phyloP scores from a whole-genome alignment of 2,888 invertebrate species.

The Orthonevra nobilis region DNA sequence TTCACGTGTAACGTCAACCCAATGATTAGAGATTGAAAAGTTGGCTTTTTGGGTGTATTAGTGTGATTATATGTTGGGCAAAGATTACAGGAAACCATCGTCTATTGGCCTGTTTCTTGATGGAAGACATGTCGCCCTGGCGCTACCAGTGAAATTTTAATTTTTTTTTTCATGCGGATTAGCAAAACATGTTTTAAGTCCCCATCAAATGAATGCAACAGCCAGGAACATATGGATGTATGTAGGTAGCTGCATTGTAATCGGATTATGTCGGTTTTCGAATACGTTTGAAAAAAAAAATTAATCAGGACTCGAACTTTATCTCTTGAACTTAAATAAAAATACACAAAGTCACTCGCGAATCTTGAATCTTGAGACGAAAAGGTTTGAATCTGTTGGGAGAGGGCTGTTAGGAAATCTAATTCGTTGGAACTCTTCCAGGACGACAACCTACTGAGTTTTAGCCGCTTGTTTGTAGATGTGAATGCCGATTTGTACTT shows the following conservation, averaged over 20 bases:
- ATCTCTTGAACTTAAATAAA: too few relatives aligned
- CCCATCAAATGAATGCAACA: slow-evolving; percentile 34
- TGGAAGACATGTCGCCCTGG: slow-evolving; percentile 24
- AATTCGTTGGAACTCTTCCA: too few relatives aligned
- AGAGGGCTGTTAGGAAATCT: too few relatives aligned
- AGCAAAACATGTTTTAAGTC: slow-evolving; percentile 36
- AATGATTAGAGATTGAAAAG: slow-evolving; percentile 37
- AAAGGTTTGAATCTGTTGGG: too few relatives aligned
- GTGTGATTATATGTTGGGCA: too few relatives aligned
- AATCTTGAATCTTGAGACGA: too few relatives aligned
- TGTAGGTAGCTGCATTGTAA: slow-evolving; percentile 39
- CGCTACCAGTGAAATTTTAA: neutral
- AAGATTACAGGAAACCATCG: neutral
- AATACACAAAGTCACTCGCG: too few relatives aligned
- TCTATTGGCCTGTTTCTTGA: slow-evolving; percentile 34
- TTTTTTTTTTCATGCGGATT: slow-evolving; percentile 16
- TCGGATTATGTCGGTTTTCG: slow-evolving; percentile 56
- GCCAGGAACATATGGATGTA: slow-evolving; percentile 34
- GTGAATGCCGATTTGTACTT: too few relatives aligned
- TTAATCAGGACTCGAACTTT: too few relatives aligned
- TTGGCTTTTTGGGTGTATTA: slow-evolving; percentile 9
- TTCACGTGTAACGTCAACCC: slow-evolving; percentile 18
- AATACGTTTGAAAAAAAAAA: too few relatives aligned
- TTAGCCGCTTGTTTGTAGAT: too few relatives aligned
- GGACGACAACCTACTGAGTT: too few relatives aligned